Evolutionary conservation across 53 echinoderm and acorn worm genomes (phyloP), one percentile per base, ranked within the genome.

Genomic region (Mesocentrotus franciscanus): DNA sequence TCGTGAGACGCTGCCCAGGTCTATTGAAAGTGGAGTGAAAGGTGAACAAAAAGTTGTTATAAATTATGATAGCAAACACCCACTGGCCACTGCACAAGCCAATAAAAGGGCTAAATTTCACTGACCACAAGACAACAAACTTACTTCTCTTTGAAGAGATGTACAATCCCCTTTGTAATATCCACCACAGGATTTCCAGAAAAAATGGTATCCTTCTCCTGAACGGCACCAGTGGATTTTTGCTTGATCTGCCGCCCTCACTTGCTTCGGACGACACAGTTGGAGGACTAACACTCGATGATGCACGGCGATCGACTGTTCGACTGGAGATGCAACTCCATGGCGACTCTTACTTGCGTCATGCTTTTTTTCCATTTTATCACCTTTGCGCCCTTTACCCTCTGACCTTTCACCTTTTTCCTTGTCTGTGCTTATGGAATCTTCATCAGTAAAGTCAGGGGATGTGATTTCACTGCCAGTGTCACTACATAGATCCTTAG

Each of bases 111-210:
- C 8, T 81, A 33, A 22, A 39, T 36, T 64, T 64, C 16, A 15
- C 15, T 14, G 33, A 81, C 8, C 42, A 22, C 22, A 18, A 76
- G 22, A 20, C 42, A 11, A 26, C 7, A 85, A 71, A 97, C 97
- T 98, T 90, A 98, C 99, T 97, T 98, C 81, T 98, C 99, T 93
- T 98, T 98, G 95, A 97, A 98, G n/a, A 98, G 96, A 90, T 98
- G 99, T 64, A 98, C 96, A 55, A 98, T 98, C 24, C 99, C 99
- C 64, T 98, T 98, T 8, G 99, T 98, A 66, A 98, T 93, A 64
- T 98, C 99, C 26, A 98, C 99, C 42, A 96, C 95, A 33, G 99
- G 99, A 71, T 98, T 98, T 11, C 99, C 99, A 55, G 99, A 98
- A 74, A 95, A 96, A 98, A 98, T 6, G 96, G 96, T 39, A 98